Conservation (phyloP, 1,140 invertebrate genomes). For the Nephotettix cincticeps region DNA sequence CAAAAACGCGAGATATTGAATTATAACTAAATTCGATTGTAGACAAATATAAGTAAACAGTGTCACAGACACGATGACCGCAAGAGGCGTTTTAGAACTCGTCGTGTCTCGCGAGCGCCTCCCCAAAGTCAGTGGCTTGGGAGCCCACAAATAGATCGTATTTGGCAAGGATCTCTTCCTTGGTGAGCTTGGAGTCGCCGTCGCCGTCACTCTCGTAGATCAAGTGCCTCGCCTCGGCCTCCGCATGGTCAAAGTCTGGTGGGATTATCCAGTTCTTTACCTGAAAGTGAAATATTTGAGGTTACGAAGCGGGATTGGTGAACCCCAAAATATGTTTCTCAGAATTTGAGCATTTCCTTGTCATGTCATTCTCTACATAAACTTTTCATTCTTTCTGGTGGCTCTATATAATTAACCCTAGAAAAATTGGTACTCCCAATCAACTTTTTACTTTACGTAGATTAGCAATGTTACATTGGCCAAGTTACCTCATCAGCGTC, state of each 20-base stretch:
- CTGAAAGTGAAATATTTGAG: too few relatives aligned
- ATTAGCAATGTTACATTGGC: too few relatives aligned
- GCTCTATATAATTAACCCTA: too few relatives aligned
- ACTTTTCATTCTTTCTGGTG: too few relatives aligned
- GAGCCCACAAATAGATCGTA: slow-evolving; percentile 98
- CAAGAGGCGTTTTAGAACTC: slow-evolving; percentile 67
- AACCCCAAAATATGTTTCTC: too few relatives aligned
- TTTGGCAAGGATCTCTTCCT: slow-evolving; percentile 90
- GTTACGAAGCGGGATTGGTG: too few relatives aligned
- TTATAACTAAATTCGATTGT: background rate
- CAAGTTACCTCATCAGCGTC: slow-evolving; percentile 74
- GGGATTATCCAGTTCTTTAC: slow-evolving; percentile 94
- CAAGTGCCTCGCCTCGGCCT: slow-evolving; percentile 94
- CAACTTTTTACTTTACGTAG: too few relatives aligned
- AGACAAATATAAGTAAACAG: background rate
- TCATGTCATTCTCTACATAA: too few relatives aligned
- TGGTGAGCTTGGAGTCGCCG: slow-evolving; percentile 86
- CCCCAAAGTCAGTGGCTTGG: slow-evolving; percentile 98
- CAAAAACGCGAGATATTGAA: background rate
- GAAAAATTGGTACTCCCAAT: too few relatives aligned
- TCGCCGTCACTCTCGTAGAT: slow-evolving; percentile 91
- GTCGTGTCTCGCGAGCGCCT: slow-evolving; percentile 91
- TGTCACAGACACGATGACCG: background rate
- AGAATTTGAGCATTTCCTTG: too few relatives aligned
- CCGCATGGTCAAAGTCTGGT: slow-evolving; percentile 93